A percentile compares a stretch with the other conserved stretches of the same genome.
phyloP scores from a whole-genome alignment of 2,888 invertebrate genomes.

The Mantis religiosa region DNA sequence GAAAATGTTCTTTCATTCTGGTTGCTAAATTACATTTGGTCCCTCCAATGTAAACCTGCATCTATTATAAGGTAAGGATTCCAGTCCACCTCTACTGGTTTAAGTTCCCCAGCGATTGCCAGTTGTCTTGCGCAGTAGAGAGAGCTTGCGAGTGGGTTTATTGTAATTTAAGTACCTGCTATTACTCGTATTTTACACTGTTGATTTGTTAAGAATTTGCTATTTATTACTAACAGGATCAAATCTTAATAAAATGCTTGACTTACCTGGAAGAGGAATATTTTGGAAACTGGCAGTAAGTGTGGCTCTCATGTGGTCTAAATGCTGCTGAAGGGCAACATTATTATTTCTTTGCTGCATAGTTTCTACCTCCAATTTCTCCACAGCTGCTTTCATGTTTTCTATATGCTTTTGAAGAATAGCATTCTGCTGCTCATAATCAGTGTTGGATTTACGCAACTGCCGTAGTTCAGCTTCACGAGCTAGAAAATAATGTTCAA shows the following conservation, averaged over 20 bases:
- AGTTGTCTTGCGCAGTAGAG: too few relatives aligned
- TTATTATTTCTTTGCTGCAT: conserved; percentile 79
- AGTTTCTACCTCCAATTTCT: conserved; percentile 80
- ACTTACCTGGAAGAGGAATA: conserved; percentile 63
- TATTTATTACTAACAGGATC: too few relatives aligned
- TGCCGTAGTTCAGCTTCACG: conserved; percentile 86
- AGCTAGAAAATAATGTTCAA: conserved; percentile 43
- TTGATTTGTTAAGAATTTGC: too few relatives aligned
- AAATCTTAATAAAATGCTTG: not conserved
- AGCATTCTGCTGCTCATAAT: conserved; percentile 92
- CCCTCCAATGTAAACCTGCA: too few relatives aligned
- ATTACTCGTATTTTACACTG: too few relatives aligned
- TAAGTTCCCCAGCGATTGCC: too few relatives aligned
- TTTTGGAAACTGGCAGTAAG: conserved; percentile 66
- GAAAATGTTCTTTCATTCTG: too few relatives aligned
- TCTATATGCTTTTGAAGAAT: conserved; percentile 92
- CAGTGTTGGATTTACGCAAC: conserved; percentile 85
- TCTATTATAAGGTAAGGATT: too few relatives aligned
- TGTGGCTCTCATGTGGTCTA: conserved; percentile 70
- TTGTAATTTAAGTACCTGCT: too few relatives aligned
- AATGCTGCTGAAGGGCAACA: conserved; percentile 72
- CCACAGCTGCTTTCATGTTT: conserved; percentile 84
- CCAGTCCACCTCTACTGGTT: too few relatives aligned
- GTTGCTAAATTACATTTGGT: too few relatives aligned
- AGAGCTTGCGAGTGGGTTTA: too few relatives aligned